These are phyloP conservation scores for Eurois occulta DNA, from an alignment of 2,888 invertebrate species.

Conservation along the genomic window DNA sequence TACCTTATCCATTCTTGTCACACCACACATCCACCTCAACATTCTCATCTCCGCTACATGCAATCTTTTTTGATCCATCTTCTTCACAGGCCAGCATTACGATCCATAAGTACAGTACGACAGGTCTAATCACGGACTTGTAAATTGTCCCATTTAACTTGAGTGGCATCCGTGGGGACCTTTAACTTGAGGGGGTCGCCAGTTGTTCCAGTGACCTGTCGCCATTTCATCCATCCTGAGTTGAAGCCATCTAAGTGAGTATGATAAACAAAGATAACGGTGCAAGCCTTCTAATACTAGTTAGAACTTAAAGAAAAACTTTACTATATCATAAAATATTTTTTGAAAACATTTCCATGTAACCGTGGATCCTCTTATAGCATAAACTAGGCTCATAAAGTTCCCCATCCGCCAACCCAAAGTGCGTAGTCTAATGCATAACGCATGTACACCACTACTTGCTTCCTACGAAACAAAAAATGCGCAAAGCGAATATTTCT, in stretches of 20 bases:
- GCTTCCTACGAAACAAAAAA: conserved; percentile 52
- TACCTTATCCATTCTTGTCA: no score
- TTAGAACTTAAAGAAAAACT: conserved; percentile 4
- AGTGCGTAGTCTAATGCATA: conserved; percentile 59
- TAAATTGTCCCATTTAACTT: no score
- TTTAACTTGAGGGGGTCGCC: no score
- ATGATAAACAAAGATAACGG: not conserved
- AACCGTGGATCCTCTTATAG: not conserved
- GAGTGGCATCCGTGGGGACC: no score
- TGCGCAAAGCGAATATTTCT: conserved; percentile 60
- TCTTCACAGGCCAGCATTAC: no score
- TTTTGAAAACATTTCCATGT: not conserved
- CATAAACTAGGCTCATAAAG: conserved; percentile 39
- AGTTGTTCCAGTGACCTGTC: no score
- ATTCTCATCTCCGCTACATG: no score
- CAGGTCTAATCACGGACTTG: no score
- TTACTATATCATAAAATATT: conserved; percentile 10
- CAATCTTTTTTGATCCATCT: no score
- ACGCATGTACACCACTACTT: conserved; percentile 52
- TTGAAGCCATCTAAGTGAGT: not conserved
- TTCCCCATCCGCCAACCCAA: conserved; percentile 20
- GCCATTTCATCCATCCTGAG: no score
- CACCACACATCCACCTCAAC: no score
- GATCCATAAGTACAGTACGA: no score
- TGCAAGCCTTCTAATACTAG: not conserved